These are phyloP conservation scores for Paratilapia polleni DNA, from an alignment of 2,113 vertebrate species.

Conservation along the genomic window DNA sequence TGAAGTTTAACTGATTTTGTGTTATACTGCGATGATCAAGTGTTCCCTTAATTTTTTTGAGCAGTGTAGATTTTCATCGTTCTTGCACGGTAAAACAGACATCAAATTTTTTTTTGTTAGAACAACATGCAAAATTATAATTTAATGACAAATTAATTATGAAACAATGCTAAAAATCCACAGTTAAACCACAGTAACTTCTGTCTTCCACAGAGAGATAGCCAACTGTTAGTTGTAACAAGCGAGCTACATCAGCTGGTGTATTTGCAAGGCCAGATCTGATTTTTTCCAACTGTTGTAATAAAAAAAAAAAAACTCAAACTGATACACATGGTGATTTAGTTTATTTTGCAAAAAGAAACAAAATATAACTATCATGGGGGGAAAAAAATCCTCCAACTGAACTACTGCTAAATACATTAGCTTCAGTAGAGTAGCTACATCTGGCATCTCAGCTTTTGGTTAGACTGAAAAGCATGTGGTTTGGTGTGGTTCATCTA, in stretches of 20 bases:
- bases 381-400: background rate
- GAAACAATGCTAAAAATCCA: too few species aligned
- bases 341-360: background rate
- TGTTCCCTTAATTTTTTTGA: background rate
- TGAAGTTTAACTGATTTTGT: background rate
- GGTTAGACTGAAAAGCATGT: background rate
- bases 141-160: background rate
- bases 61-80: background rate
- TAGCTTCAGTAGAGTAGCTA: background rate
- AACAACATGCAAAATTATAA: background rate
- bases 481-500: background rate
- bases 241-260: background rate
- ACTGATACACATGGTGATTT: background rate
- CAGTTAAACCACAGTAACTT: background rate
- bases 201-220: background rate
- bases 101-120: too few species aligned
- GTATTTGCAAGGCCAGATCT: background rate
- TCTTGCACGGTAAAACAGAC: too few species aligned
- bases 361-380: background rate
- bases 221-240: background rate
- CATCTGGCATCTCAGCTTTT: background rate
- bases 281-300: background rate
- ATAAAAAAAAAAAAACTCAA: background rate
- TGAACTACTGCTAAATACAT: background rate
- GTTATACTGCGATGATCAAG: background rate